These are phyloP conservation scores for Dermolepida albohirtum DNA, from an alignment of 2,888 invertebrate species.

Conservation along the genomic window DNA sequence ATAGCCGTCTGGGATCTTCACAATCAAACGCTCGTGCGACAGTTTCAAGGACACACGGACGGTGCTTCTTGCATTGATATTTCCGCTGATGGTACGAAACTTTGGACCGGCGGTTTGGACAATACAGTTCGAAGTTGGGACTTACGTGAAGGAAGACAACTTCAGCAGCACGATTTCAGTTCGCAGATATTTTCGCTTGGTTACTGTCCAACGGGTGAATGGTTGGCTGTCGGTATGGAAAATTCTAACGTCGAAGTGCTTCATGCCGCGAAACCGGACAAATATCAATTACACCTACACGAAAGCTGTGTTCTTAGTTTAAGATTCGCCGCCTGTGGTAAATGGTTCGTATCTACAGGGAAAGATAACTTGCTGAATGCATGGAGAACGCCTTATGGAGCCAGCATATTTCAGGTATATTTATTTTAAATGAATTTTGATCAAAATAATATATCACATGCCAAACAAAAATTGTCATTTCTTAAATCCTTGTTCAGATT, in stretches of 20 bases:
- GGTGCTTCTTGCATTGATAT: constrained; percentile 99
- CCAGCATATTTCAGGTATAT: constrained; percentile 95
- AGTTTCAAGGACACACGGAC: constrained; percentile 96
- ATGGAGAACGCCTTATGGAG: constrained; percentile 98
- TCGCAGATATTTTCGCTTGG: constrained; percentile 88
- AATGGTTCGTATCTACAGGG: constrained; percentile 99
- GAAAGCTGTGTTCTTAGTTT: constrained; percentile 97
- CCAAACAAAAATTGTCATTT: too few species aligned
- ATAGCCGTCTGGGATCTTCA: constrained; percentile 97
- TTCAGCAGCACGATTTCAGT: constrained; percentile 95
- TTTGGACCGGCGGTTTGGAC: constrained; percentile 95
- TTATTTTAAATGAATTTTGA: neutral
- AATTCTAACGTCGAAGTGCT: constrained; percentile 96
- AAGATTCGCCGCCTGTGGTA: constrained; percentile 94
- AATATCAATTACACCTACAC: constrained; percentile 95
- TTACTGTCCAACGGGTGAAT: constrained; percentile 96
- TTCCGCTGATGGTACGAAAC: constrained; percentile 89
- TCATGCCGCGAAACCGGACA: constrained; percentile 90
- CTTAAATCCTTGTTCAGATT: too few species aligned
- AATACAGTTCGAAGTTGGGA: constrained; percentile 98
- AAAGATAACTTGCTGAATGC: constrained; percentile 98
- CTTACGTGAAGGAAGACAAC: constrained; percentile 89
- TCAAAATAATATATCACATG: too few species aligned
- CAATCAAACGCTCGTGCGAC: constrained; percentile 88
- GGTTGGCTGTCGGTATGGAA: constrained; percentile 99